Percentiles rank a stretch among this genome's conserved stretches.
Evolutionary conservation across 2,797 vertebrate species (phyloP).

Genomic region (Silurus lanzhouensis): DNA sequence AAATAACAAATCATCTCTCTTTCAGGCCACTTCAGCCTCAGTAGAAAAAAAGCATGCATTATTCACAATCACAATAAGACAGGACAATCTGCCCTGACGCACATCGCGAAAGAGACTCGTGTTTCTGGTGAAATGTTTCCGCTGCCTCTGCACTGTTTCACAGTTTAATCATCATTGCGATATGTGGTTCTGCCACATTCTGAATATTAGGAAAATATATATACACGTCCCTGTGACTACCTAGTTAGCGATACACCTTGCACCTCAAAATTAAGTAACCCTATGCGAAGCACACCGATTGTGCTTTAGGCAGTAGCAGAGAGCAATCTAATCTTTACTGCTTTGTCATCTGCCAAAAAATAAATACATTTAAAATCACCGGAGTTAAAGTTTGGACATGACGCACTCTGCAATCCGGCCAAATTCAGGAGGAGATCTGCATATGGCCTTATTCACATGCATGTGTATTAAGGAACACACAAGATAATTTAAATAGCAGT

Average conservation of each 20-base stretch:
- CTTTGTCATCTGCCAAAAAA: background rate
- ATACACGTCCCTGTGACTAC: background rate
- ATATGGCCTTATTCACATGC: background rate
- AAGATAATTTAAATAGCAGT: background rate
- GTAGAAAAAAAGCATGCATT: constrained; percentile 9
- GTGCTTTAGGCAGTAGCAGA: background rate
- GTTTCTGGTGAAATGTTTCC: constrained; percentile 15
- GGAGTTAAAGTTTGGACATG: background rate
- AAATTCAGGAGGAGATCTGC: background rate
- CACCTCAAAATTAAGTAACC: constrained; percentile 5
- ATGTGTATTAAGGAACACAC: background rate
- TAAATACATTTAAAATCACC: no score
- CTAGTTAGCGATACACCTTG: background rate
- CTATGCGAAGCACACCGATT: background rate
- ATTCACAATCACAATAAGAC: constrained; percentile 26
- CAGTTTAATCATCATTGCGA: background rate
- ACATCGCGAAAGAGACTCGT: background rate
- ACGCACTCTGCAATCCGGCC: background rate
- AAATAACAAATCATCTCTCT: background rate
- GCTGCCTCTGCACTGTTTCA: background rate
- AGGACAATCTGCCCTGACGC: constrained; percentile 7
- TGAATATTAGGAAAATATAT: background rate
- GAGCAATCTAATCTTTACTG: background rate
- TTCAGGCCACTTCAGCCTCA: background rate
- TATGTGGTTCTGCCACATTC: background rate